phyloP scores from a whole-genome alignment of 2,797 vertebrate genomes.

The Phoeniculus purpureus region DNA sequence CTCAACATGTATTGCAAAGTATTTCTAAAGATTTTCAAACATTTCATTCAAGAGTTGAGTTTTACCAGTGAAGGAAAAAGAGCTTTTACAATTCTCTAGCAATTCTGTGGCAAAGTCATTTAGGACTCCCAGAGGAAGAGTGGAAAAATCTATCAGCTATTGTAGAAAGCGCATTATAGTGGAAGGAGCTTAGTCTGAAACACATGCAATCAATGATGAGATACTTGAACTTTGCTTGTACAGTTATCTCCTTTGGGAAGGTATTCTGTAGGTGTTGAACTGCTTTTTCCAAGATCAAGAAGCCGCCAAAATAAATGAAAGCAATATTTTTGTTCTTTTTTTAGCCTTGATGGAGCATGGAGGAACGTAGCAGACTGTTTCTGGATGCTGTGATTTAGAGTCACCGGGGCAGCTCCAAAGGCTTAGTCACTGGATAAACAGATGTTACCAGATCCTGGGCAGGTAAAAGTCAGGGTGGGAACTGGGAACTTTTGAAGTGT shows the following conservation, averaged over 20 bases:
- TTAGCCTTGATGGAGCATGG: background rate
- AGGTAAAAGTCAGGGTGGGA: background rate
- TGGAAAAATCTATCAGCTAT: constrained; percentile 68
- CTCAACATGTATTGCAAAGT: background rate
- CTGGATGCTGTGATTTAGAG: constrained; percentile 27
- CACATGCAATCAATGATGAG: constrained; percentile 66
- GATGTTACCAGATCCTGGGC: background rate
- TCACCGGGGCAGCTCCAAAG: background rate
- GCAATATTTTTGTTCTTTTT: background rate
- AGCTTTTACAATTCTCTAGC: constrained; percentile 17
- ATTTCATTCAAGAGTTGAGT: constrained; percentile 6
- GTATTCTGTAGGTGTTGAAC: constrained; percentile 62
- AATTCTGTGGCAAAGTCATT: constrained; percentile 48
- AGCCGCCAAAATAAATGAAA: constrained; percentile 62
- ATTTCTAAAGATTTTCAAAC: constrained; percentile 12
- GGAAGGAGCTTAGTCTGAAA: constrained; percentile 69
- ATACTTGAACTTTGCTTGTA: constrained; percentile 73
- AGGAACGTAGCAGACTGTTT: constrained; percentile 17
- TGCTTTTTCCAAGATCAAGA: constrained; percentile 50
- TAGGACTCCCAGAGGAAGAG: constrained; percentile 63
- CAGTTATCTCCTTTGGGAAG: constrained; percentile 61
- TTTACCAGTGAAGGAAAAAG: constrained; percentile 13
- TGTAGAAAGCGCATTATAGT: constrained; percentile 69
- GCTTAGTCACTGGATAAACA: background rate
- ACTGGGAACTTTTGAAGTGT: background rate